Evolutionary conservation across 2,797 vertebrate genomes (phyloP).

Genomic region (Stomatorhinus walkeri): DNA sequence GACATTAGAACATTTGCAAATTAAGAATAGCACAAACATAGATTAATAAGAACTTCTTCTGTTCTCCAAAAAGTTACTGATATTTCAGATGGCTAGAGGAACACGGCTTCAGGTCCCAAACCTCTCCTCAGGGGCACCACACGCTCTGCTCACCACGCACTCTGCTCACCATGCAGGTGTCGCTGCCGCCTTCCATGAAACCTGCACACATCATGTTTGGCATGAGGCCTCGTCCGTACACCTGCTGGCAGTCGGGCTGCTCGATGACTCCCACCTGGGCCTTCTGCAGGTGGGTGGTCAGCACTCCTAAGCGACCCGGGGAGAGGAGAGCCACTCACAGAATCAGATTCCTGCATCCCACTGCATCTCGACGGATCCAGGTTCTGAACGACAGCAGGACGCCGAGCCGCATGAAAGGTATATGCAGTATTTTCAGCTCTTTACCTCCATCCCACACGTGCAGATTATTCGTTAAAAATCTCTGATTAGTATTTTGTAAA

Average conservation of each 20-base stretch:
- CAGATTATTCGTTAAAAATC: neutral
- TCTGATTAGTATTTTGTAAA: neutral
- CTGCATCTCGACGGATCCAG: neutral
- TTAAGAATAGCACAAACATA: neutral
- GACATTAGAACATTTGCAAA: neutral
- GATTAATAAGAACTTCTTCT: neutral
- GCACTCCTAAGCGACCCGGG: slow-evolving; percentile 44
- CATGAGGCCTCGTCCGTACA: slow-evolving; percentile 73
- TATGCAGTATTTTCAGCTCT: neutral
- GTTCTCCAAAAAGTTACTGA: neutral
- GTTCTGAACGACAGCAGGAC: neutral
- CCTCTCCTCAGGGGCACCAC: neutral
- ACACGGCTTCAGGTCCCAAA: neutral
- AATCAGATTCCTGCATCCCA: neutral
- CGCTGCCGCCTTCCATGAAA: slow-evolving; percentile 71
- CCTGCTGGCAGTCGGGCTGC: slow-evolving; percentile 71
- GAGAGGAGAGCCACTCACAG: neutral
- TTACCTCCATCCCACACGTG: neutral
- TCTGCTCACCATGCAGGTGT: slow-evolving; percentile 83
- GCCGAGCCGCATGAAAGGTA: neutral
- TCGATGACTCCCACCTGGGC: slow-evolving; percentile 74
- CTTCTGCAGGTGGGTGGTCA: slow-evolving; percentile 77
- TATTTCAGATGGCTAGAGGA: neutral
- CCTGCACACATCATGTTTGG: slow-evolving; percentile 86
- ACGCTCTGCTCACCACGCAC: too few relatives aligned